Conservation (phyloP, 1,140 invertebrate genomes). For the Pomacea maculata region DNA sequence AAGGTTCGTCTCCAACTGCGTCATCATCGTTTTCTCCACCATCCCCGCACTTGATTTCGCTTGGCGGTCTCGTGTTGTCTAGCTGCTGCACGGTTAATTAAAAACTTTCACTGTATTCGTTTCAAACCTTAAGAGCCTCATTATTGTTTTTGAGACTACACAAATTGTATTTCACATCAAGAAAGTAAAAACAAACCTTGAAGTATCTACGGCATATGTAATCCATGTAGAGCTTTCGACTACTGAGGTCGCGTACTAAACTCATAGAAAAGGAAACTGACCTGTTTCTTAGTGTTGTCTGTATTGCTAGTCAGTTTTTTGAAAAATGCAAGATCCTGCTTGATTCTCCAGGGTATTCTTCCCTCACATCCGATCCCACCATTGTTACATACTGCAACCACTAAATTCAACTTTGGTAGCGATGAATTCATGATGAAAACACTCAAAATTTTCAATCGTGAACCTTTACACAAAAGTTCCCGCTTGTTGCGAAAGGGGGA, state of each 20-base stretch:
- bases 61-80: too few species aligned
- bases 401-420: conserved; percentile 75
- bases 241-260: neutral
- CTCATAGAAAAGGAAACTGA: neutral
- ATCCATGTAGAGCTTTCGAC: neutral
- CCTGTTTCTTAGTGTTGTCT: conserved; percentile 13
- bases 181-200: neutral
- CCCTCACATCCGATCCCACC: conserved; percentile 86
- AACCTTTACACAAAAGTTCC: too few species aligned
- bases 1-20: too few species aligned
- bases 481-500: too few species aligned
- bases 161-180: neutral
- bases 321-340: conserved; percentile 90
- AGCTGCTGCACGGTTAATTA: too few species aligned
- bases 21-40: too few species aligned
- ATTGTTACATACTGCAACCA: conserved; percentile 85
- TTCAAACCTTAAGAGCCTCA: neutral
- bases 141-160: neutral
- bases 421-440: conserved; percentile 6
- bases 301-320: conserved; percentile 69
- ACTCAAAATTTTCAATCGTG: too few species aligned
- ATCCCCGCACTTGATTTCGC: too few species aligned
- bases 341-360: conserved; percentile 85
- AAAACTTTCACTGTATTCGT: neutral
- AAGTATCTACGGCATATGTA: neutral